Conservation (phyloP, 1,140 invertebrate species). For the Macrobrachium nipponense region DNA sequence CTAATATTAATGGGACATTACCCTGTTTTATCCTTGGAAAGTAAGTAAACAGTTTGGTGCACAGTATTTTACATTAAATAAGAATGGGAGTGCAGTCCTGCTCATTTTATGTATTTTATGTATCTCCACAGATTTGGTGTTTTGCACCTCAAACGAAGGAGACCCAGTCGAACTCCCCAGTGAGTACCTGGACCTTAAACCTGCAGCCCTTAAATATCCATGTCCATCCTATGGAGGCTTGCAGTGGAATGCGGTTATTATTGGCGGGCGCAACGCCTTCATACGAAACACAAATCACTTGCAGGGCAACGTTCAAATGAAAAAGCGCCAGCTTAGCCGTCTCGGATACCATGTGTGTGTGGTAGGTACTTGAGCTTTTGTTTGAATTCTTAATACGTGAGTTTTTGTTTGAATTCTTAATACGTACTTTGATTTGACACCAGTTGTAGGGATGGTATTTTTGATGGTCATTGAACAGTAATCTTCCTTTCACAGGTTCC, state of each 20-base stretch:
- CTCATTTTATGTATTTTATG: background rate
- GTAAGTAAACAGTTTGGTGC: background rate
- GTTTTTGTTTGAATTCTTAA: background rate
- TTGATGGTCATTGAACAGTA: background rate
- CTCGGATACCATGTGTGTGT: slow-evolving; percentile 60
- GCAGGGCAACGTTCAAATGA: slow-evolving; percentile 57
- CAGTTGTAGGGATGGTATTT: background rate
- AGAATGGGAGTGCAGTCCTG: background rate
- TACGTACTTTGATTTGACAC: background rate
- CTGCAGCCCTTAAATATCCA: slow-evolving; percentile 45
- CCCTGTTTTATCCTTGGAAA: too few species aligned
- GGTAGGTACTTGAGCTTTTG: slow-evolving; percentile 35
- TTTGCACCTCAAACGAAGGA: slow-evolving; percentile 52
- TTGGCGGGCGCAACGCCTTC: slow-evolving; percentile 58
- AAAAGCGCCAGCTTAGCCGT: slow-evolving; percentile 51
- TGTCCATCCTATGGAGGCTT: background rate
- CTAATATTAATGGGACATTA: too few species aligned
- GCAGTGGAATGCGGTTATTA: slow-evolving; percentile 55
- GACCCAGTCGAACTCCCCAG: slow-evolving; percentile 46
- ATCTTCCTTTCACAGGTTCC: slow-evolving; percentile 27
- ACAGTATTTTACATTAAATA: background rate
- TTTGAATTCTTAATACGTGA: background rate
- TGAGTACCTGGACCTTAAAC: slow-evolving; percentile 35
- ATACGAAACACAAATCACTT: slow-evolving; percentile 49
- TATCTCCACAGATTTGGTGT: slow-evolving; percentile 52